Evolutionary conservation across 2,797 vertebrate genomes (phyloP).

Genomic region (Sebastolobus altivelis): DNA sequence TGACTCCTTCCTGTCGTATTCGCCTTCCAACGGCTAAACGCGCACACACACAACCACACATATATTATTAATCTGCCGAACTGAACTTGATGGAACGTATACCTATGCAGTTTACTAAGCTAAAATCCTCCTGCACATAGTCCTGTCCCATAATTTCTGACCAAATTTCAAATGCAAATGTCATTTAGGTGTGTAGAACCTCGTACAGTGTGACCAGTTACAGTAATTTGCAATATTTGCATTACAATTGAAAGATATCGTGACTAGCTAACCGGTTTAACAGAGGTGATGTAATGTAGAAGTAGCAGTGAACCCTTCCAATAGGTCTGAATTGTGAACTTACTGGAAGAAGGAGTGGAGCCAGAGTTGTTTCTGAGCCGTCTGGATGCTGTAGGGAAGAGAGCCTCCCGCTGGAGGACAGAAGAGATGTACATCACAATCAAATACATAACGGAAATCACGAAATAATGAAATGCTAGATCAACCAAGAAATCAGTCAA

Average conservation of each 20-base stretch:
- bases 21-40: slow-evolving; percentile 90
- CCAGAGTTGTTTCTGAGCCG: slow-evolving; percentile 96
- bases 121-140: neutral
- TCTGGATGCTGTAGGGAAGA: slow-evolving; percentile 96
- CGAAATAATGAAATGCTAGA: neutral
- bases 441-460: neutral
- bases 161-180: neutral
- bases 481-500: neutral
- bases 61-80: neutral
- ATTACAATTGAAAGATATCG: neutral
- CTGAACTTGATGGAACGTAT: neutral
- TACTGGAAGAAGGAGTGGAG: slow-evolving; percentile 96
- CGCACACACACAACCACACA: neutral
- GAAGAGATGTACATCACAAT: neutral
- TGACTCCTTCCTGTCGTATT: slow-evolving; percentile 90
- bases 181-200: neutral
- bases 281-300: neutral
- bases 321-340: slow-evolving; percentile 70
- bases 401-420: slow-evolving; percentile 92
- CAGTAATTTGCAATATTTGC: neutral
- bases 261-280: neutral
- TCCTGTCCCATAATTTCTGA: neutral
- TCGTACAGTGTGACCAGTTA: neutral
- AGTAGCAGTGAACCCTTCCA: neutral
- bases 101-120: neutral